These are phyloP conservation scores for Molossus molossus DNA, from an alignment of 2,797 vertebrate genomes.

Conservation along the genomic window DNA sequence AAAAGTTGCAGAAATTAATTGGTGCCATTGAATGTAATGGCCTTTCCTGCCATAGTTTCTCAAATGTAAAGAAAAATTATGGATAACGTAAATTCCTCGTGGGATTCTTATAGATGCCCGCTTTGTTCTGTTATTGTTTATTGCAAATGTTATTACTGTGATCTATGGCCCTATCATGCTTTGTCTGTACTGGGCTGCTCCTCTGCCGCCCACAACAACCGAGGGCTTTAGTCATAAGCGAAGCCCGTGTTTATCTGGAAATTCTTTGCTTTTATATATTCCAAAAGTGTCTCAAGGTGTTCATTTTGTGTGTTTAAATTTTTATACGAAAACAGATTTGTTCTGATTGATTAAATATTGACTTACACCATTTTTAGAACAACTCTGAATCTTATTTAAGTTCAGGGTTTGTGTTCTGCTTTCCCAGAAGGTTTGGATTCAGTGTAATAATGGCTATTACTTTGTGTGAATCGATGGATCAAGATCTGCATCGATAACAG, in stretches of 20 bases:
- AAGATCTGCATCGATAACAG: constrained; percentile 23
- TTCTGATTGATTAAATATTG: constrained; percentile 88
- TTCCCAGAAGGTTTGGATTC: constrained; percentile 75
- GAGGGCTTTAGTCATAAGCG: constrained; percentile 87
- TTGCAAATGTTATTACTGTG: constrained; percentile 93
- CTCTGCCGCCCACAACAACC: constrained; percentile 86
- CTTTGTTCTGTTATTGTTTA: constrained; percentile 93
- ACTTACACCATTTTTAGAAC: constrained; percentile 80
- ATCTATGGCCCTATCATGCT: constrained; percentile 91
- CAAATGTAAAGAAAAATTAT: constrained; percentile 93
- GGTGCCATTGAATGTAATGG: constrained; percentile 92
- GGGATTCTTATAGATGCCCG: constrained; percentile 91
- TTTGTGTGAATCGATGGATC: constrained; percentile 75
- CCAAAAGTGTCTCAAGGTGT: constrained; percentile 86
- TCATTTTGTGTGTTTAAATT: constrained; percentile 90
- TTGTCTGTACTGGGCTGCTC: constrained; percentile 88
- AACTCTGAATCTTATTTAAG: constrained; percentile 85
- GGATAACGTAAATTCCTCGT: constrained; percentile 91
- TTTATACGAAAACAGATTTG: constrained; percentile 88
- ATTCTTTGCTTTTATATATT: constrained; percentile 85
- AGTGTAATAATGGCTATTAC: constrained; percentile 41
- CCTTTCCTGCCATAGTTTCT: constrained; percentile 91
- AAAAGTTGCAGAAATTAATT: constrained; percentile 95
- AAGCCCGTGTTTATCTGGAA: constrained; percentile 86
- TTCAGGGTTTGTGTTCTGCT: constrained; percentile 64